Conservation (phyloP, 2,888 invertebrate species). For the Herminia tarsipennalis region DNA sequence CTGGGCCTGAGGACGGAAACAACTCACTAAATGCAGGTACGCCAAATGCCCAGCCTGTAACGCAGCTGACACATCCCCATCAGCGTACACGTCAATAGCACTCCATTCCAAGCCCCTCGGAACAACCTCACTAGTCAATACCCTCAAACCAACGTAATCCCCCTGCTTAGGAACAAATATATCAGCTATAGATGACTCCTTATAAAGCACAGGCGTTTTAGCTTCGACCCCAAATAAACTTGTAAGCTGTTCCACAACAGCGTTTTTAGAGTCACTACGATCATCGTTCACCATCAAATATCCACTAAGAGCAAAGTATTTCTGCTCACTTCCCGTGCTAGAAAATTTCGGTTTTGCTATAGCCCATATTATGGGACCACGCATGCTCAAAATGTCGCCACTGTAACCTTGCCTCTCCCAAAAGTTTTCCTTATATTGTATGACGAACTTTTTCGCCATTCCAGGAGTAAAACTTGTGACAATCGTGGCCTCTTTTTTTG, state of each 20-base stretch:
- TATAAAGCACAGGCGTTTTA: constrained; percentile 60
- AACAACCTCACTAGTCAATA: constrained; percentile 44
- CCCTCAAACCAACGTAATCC: constrained; percentile 66
- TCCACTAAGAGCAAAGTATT: constrained; percentile 62
- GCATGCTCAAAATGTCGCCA: constrained; percentile 76
- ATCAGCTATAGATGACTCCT: constrained; percentile 62
- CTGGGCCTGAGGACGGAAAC: constrained; percentile 73
- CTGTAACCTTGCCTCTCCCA: constrained; percentile 73
- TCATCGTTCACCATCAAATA: constrained; percentile 58
- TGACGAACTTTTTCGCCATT: constrained; percentile 61
- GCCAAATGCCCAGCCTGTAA: constrained; percentile 75
- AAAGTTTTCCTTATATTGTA: constrained; percentile 71
- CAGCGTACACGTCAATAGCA: constrained; percentile 74
- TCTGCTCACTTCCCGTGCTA: constrained; percentile 57
- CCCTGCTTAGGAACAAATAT: constrained; percentile 73
- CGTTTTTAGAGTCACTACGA: constrained; percentile 47
- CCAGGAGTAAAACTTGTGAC: constrained; percentile 58
- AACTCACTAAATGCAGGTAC: constrained; percentile 66
- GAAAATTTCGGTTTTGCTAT: constrained; percentile 70
- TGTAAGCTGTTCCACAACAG: constrained; percentile 68
- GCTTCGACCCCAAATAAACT: constrained; percentile 71
- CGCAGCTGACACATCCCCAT: constrained; percentile 74
- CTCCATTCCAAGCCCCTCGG: constrained; percentile 69
- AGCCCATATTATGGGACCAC: constrained; percentile 80
- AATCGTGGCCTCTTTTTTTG: constrained; percentile 49